A percentile compares a stretch with the other conserved stretches of the same genome.
Conservation (phyloP, 2,888 invertebrate species). For the Philereme transversata region DNA sequence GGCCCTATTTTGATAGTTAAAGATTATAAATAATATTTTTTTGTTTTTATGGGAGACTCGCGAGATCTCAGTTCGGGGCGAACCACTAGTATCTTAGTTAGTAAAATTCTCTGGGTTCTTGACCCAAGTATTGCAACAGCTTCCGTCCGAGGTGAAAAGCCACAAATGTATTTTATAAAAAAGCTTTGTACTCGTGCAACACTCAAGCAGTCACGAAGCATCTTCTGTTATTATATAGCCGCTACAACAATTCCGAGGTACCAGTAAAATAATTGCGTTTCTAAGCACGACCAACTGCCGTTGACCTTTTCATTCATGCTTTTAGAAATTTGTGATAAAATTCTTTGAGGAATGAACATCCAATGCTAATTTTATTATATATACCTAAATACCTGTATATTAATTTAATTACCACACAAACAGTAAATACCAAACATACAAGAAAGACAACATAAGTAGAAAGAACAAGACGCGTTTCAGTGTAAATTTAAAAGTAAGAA, state of each 20-base stretch:
- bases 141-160: conserved; percentile 22
- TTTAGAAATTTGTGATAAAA: conserved; percentile 26
- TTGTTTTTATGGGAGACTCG: too few species aligned
- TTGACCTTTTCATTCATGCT: conserved; percentile 65
- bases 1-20: too few species aligned
- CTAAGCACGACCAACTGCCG: conserved; percentile 75
- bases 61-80: too few species aligned
- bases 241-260: conserved; percentile 72
- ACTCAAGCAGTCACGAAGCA: conserved; percentile 63
- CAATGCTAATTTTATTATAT: conserved; percentile 1
- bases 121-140: conserved; percentile 19
- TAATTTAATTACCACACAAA: too few species aligned
- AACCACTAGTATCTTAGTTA: too few species aligned
- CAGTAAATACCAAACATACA: too few species aligned
- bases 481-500: too few species aligned
- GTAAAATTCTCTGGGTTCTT: conserved; percentile 10
- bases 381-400: too few species aligned
- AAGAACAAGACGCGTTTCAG: too few species aligned
- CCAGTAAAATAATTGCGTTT: conserved; percentile 77
- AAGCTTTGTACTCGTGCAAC: conserved; percentile 38
- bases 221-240: conserved; percentile 73
- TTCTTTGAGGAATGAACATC: conserved; percentile 29
- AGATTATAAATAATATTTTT: too few species aligned
- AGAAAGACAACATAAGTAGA: too few species aligned
- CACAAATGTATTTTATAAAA: conserved; percentile 26